Base-by-base conservation (phyloP, 2,113 vertebrate genomes). In the Sardina pilchardus region DNA sequence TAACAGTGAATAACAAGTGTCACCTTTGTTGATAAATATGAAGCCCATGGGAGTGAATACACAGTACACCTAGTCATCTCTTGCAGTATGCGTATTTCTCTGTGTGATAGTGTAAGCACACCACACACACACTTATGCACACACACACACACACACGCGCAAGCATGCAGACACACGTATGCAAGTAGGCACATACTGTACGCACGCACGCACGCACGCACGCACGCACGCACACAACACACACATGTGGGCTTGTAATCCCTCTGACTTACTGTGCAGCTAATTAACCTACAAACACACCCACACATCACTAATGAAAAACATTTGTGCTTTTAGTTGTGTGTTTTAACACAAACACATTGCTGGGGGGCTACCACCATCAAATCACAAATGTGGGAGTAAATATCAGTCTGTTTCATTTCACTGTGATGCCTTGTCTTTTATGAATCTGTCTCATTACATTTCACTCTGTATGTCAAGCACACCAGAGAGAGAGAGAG, bases 291-390 rank as follows among this genome's bases (percentile, higher is more conserved):
- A 78, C 48, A 78, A 30, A 36, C 71, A 78, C 14, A 34, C 4
- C 67, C 71, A 63, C 59, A 63, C 24, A 63, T 21, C 59, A 36
- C 26, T 36, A 78, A 78, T 78, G 71, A 78, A 34, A 78, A 78
- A 78, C 71, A 36, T 14, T 34, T 21, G 1, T 34, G 26, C 34
- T 78, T 78, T 36, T 78, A 78, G 71, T 34, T 78, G 71, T 30
- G 30, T 16, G 16, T 78, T 78, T 78, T 78, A 78, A 5, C 30
- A 36, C 71, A 30, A 36, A 36, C 26, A 30, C 71, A 36, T 34
- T 34, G 34, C 71, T 63, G 8, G 63, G 71, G 71, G 71, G 12
- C 71, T 78, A 14, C 34, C 71, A 24, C 71, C 6, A 36, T 36
- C 30, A 34, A 78, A 78, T 78, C 71, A 59, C 53, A 24, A 24